Percentiles rank a stretch among this genome's conserved stretches.
Conservation (phyloP, 1,140 invertebrate species). For the Achatina immaculata region DNA sequence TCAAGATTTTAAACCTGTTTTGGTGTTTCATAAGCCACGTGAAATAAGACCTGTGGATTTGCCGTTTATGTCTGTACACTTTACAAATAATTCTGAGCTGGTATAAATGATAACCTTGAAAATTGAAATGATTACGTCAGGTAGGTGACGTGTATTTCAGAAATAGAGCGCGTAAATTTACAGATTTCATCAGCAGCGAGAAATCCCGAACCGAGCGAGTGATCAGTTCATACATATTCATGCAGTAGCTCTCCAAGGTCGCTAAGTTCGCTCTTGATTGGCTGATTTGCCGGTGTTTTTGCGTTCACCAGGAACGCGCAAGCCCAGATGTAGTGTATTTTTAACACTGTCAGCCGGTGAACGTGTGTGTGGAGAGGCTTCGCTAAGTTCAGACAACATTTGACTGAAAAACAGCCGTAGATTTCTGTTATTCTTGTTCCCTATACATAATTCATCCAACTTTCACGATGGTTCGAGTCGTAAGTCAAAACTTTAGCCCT, state of each 20-base stretch:
- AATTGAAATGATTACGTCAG: conserved; percentile 34
- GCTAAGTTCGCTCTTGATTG: conserved; percentile 5
- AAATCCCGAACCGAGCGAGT: conserved; percentile 35
- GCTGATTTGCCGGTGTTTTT: conserved; percentile 30
- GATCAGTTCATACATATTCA: conserved; percentile 36
- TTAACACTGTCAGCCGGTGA: conserved; percentile 16
- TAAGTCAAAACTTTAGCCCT: conserved; percentile 54
- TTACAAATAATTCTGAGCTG: too few relatives aligned
- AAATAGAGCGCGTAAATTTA: conserved; percentile 32
- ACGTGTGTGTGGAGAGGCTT: not conserved
- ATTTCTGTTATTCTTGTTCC: not conserved
- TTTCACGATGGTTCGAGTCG: conserved; percentile 53
- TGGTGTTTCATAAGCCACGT: too few relatives aligned
- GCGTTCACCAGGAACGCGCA: conserved; percentile 22
- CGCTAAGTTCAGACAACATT: not conserved
- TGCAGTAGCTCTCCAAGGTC: conserved; percentile 21
- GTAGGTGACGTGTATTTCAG: conserved; percentile 29
- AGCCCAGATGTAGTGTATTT: conserved; percentile 28
- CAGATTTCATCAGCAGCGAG: conserved; percentile 37
- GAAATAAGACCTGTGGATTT: too few relatives aligned
- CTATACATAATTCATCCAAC: not conserved
- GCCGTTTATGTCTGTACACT: too few relatives aligned
- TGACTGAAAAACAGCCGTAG: not conserved
- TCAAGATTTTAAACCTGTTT: too few relatives aligned
- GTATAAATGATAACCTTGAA: conserved; percentile 10